These are phyloP conservation scores for Papilio gigon DNA, from an alignment of 2,888 invertebrate species.

Conservation along the genomic window DNA sequence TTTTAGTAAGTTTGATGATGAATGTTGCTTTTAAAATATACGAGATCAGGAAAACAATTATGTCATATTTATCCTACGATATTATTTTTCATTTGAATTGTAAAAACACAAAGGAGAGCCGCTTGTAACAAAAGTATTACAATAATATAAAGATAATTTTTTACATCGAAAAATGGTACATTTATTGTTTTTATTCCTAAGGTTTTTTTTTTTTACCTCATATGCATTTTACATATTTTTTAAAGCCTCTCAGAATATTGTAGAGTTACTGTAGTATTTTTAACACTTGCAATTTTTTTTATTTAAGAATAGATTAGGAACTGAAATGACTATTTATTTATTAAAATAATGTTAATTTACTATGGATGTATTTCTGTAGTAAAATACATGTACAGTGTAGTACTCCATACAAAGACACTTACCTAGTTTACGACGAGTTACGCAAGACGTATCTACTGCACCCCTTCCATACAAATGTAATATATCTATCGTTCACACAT, in stretches of 20 bases:
- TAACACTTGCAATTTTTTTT: not conserved
- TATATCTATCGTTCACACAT: constrained; percentile 23
- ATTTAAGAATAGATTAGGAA: not conserved
- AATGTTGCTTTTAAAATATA: not conserved
- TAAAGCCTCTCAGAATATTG: not conserved
- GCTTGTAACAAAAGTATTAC: not conserved
- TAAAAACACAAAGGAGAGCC: too few species aligned
- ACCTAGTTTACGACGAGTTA: constrained; percentile 30
- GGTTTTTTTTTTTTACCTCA: too few species aligned
- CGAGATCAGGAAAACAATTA: not conserved
- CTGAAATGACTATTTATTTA: not conserved
- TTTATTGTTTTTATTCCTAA: not conserved
- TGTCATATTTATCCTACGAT: too few species aligned
- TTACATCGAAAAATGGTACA: too few species aligned
- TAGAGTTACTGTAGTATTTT: not conserved
- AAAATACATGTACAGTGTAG: not conserved
- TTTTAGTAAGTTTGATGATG: not conserved
- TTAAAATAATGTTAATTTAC: not conserved
- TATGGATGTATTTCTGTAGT: not conserved
- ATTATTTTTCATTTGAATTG: not conserved
- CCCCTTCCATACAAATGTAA: not conserved
- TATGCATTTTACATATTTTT: not conserved
- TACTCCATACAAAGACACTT: constrained; percentile 2
- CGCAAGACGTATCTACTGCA: constrained; percentile 25
- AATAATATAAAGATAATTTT: too few species aligned